Evolutionary conservation across 2,113 vertebrate genomes (phyloP).

Genomic region (Peromyscus leucopus): DNA sequence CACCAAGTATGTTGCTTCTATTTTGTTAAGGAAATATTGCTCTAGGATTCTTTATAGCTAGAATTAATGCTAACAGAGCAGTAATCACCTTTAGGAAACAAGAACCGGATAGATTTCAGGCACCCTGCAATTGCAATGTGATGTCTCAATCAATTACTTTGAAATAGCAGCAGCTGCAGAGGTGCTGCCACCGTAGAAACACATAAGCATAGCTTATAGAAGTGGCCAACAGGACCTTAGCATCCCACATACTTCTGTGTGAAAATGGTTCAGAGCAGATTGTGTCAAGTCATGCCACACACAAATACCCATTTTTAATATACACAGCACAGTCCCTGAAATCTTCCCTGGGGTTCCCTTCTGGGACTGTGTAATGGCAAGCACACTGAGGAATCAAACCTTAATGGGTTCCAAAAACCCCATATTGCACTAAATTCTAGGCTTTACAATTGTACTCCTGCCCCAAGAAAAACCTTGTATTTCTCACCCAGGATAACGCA

Average conservation of each 20-base stretch:
- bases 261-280: slow-evolving; percentile 66
- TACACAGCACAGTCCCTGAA: background rate
- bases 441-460: background rate
- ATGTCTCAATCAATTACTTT: slow-evolving; percentile 75
- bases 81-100: slow-evolving; percentile 67
- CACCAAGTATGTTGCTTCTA: slow-evolving; percentile 35
- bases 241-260: slow-evolving; percentile 25
- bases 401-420: background rate
- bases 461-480: background rate
- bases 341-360: slow-evolving; percentile 1
- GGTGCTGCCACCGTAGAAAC: slow-evolving; percentile 75
- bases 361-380: background rate
- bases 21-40: slow-evolving; percentile 59
- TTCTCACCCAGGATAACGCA: background rate
- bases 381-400: background rate
- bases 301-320: slow-evolving; percentile 64
- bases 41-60: slow-evolving; percentile 27
- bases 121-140: slow-evolving; percentile 55
- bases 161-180: slow-evolving; percentile 78
- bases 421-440: background rate
- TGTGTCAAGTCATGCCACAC: slow-evolving; percentile 53
- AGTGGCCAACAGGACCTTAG: slow-evolving; percentile 70
- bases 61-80: slow-evolving; percentile 66
- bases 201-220: slow-evolving; percentile 68
- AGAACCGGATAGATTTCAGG: slow-evolving; percentile 51